Evolutionary conservation across 2,888 invertebrate species (phyloP), one percentile per base, ranked within the genome.

Genomic region (Xiphydria camelus): DNA sequence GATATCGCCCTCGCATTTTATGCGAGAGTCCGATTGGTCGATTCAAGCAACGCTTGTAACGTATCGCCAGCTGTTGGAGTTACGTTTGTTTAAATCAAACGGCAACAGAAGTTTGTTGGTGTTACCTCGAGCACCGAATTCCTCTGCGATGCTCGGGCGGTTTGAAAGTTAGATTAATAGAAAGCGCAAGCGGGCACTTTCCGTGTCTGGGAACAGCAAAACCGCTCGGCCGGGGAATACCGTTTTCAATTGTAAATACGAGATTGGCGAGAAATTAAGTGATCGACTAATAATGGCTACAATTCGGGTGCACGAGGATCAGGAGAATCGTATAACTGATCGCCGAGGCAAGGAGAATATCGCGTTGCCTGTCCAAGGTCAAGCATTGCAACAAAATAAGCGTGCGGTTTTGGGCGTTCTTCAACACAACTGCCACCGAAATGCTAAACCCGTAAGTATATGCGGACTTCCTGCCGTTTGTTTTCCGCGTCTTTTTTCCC

Each of bases 251-350:
- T 39, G 41, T 41, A 49, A 45, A 47, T 35, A 46, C 18, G 41
- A 34, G 9, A 36, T 40, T 38, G 35, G 32, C 40, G 36, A 38
- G 41, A 51, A 51, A 48, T 37, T 40, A 14, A 29, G 33, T 42
- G 14, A 18, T 17, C 41, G 46, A 53, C n/a, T n/a, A n/a, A n/a
- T 41, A 76, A 88, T 89, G 89, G 87, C 88, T 76, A 81, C 83
- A 61, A 85, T 89, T 76, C 82, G 84, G 77, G 86, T 89, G 68
- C 86, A 85, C 76, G 85, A 87, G 76, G 89, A 89, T 77, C 85
- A 86, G 74, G 89, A 89, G 77, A 90, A 90, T 76, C 78, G 78
- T 49, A 78, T 83, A 59, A 71, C 79, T 53, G 71, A 78, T 53
- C 78, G 78, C 50, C 73, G 78, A 39, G 77, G 78, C 57, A 82